A percentile compares a stretch with the other conserved stretches of the same genome.
These are phyloP conservation scores for Formica selysi DNA, from an alignment of 1,140 invertebrate species.

Conservation along the genomic window DNA sequence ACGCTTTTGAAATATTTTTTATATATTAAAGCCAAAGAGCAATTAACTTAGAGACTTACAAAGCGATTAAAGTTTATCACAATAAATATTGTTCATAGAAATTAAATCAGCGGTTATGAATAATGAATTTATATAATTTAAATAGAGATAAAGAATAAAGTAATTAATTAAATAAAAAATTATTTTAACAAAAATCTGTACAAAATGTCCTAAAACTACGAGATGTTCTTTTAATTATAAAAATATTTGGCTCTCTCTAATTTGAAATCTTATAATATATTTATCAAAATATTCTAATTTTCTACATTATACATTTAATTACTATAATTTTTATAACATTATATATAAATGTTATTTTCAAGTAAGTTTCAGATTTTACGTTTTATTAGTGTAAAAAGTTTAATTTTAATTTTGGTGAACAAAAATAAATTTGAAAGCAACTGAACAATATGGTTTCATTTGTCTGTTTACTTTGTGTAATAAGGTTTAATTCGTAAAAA, in stretches of 20 bases:
- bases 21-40: not conserved
- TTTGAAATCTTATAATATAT: not conserved
- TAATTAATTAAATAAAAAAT: not conserved
- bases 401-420: not conserved
- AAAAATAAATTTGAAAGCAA: not conserved
- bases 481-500: not conserved
- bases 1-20: constrained; percentile 5
- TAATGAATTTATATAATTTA: not conserved
- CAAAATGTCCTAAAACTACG: too few relatives aligned
- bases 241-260: too few relatives aligned
- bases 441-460: not conserved
- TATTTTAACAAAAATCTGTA: too few relatives aligned
- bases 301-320: not conserved
- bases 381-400: not conserved
- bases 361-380: not conserved
- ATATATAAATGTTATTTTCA: not conserved
- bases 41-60: not conserved
- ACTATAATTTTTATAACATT: not conserved
- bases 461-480: not conserved
- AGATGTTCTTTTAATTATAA: not conserved
- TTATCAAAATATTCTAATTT: not conserved
- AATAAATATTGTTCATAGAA: constrained; percentile 10
- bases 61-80: not conserved
- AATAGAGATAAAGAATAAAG: not conserved
- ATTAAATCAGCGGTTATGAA: not conserved